These are phyloP conservation scores for Leptocoma aspasia DNA, from an alignment of 2,113 vertebrate species.

Conservation along the genomic window DNA sequence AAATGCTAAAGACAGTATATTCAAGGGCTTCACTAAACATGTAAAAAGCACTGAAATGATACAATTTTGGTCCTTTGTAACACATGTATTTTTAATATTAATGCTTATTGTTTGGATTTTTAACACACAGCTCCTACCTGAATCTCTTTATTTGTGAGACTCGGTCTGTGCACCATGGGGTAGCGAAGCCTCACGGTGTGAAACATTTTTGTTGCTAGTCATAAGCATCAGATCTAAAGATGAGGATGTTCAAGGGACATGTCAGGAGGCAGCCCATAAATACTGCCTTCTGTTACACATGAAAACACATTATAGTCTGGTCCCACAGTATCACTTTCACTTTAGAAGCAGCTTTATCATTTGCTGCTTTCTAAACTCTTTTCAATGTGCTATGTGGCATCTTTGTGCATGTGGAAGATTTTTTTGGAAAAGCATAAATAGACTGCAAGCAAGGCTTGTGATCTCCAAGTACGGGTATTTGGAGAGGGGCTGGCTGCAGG, in stretches of 20 bases:
- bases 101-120: neutral
- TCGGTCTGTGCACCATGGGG: neutral
- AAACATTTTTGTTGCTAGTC: neutral
- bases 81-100: neutral
- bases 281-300: neutral
- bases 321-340: neutral
- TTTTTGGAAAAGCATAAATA: neutral
- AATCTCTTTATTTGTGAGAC: neutral
- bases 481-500: neutral
- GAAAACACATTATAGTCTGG: neutral
- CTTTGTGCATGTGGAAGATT: neutral
- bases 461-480: neutral
- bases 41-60: neutral
- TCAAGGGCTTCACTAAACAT: neutral
- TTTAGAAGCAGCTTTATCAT: neutral
- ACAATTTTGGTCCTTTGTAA: neutral
- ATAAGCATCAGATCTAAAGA: neutral
- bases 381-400: accelerated
- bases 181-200: neutral
- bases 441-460: accelerated
- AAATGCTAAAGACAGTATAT: neutral
- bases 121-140: neutral
- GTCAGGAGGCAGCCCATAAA: neutral
- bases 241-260: neutral
- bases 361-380: neutral